Conservation (phyloP, 2,797 vertebrate species). For the Acrossocheilus fasciatus region DNA sequence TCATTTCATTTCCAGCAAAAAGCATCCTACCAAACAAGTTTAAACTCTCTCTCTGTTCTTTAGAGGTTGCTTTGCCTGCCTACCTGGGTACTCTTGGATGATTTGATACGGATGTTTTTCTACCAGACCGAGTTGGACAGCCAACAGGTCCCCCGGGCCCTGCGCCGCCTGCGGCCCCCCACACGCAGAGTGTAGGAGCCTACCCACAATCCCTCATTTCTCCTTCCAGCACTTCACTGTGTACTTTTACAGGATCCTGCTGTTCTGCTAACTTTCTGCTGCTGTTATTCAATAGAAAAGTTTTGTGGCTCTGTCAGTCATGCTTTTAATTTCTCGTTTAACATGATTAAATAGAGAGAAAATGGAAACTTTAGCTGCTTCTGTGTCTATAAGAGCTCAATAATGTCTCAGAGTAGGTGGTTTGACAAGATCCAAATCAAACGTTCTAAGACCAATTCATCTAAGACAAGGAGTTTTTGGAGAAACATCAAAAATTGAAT, state of each 20-base stretch:
- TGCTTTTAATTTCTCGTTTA: not conserved
- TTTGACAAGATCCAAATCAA: not conserved
- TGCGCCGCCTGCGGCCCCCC: constrained; percentile 90
- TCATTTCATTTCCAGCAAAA: not conserved
- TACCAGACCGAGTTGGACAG: constrained; percentile 87
- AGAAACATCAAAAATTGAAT: not conserved
- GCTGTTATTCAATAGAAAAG: not conserved
- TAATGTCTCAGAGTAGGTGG: not conserved
- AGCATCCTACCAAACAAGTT: not conserved
- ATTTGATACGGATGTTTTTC: constrained; percentile 91
- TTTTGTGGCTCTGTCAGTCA: not conserved
- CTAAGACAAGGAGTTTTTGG: not conserved
- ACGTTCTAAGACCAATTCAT: not conserved
- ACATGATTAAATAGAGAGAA: not conserved
- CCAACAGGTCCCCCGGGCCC: constrained; percentile 83
- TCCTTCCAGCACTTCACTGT: constrained; percentile 1
- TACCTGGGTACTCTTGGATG: constrained; percentile 87
- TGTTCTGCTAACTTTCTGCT: constrained; percentile 2
- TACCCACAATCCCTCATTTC: constrained; percentile 23
- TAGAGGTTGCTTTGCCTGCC: constrained; percentile 89
- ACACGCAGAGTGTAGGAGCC: constrained; percentile 90
- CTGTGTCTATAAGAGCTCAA: not conserved
- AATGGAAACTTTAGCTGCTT: not conserved
- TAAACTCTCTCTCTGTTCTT: constrained; percentile 4
- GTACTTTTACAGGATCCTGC: not conserved